Conservation (phyloP, 2,888 invertebrate species). For the Heteromurus nitidus region DNA sequence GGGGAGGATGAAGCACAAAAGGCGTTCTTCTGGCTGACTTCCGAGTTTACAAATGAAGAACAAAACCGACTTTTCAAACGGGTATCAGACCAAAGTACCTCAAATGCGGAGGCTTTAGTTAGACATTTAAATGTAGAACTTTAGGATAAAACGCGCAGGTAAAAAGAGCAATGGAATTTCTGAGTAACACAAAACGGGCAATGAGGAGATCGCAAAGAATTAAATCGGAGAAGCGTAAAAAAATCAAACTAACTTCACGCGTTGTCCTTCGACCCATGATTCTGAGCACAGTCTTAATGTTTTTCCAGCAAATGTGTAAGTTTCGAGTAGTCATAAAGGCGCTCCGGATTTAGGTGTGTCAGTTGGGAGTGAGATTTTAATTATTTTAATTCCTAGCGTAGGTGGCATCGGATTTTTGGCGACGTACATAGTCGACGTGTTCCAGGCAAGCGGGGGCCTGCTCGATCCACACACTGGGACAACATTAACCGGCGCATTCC, state of each 20-base stretch:
- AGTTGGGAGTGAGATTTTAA: neutral
- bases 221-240: neutral
- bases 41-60: conserved; percentile 17
- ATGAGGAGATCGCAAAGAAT: conserved; percentile 18
- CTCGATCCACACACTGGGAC: neutral
- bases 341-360: too few species aligned
- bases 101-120: too few species aligned
- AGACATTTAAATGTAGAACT: too few species aligned
- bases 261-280: conserved; percentile 22
- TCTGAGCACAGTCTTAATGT: neutral
- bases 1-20: conserved; percentile 20
- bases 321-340: neutral
- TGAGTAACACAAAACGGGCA: neutral
- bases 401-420: conserved; percentile 8
- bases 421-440: conserved; percentile 9
- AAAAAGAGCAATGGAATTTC: conserved; percentile 1
- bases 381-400: neutral
- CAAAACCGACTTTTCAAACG: conserved; percentile 14
- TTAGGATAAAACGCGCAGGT: neutral
- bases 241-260: neutral
- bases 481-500: neutral
- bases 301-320: conserved; percentile 35
- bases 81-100: too few species aligned
- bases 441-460: neutral
- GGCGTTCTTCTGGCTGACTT: conserved; percentile 9